These are phyloP conservation scores for Pachypeltis micranthus DNA, from an alignment of 1,140 invertebrate genomes.

Conservation along the genomic window DNA sequence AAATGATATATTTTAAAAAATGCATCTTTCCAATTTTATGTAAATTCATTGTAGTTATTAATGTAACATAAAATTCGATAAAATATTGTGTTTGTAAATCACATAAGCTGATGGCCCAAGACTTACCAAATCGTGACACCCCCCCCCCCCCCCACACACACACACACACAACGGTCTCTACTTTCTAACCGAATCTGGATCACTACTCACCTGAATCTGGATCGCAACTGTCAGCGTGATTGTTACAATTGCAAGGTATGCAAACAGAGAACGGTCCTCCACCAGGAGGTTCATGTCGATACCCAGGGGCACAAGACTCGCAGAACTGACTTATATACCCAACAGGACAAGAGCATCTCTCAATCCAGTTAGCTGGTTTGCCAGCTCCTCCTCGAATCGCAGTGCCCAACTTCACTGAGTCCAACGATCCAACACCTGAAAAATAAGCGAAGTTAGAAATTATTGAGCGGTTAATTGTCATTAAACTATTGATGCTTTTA, in stretches of 20 bases:
- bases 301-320: slow-evolving; percentile 91
- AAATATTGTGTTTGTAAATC: too few relatives aligned
- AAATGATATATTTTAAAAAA: too few relatives aligned
- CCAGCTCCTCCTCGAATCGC: slow-evolving; percentile 69
- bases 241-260: slow-evolving; percentile 90
- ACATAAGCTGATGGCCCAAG: too few relatives aligned
- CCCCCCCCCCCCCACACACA: too few relatives aligned
- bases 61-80: too few relatives aligned
- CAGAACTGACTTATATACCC: slow-evolving; percentile 93
- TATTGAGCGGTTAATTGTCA: too few relatives aligned
- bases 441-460: slow-evolving; percentile 16
- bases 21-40: too few relatives aligned
- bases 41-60: too few relatives aligned
- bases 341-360: slow-evolving; percentile 83
- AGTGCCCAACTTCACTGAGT: slow-evolving; percentile 76
- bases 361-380: slow-evolving; percentile 77
- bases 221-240: slow-evolving; percentile 91
- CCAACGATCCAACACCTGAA: slow-evolving; percentile 70
- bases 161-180: too few relatives aligned
- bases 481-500: too few relatives aligned
- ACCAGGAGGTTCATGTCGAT: slow-evolving; percentile 73
- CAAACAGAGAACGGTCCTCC: slow-evolving; percentile 87
- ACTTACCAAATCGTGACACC: too few relatives aligned
- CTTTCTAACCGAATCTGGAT: background rate
- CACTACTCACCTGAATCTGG: slow-evolving; percentile 69